Evolutionary conservation across 2,113 vertebrate genomes (phyloP).

Genomic region (Leptobrachium ailaonicum): DNA sequence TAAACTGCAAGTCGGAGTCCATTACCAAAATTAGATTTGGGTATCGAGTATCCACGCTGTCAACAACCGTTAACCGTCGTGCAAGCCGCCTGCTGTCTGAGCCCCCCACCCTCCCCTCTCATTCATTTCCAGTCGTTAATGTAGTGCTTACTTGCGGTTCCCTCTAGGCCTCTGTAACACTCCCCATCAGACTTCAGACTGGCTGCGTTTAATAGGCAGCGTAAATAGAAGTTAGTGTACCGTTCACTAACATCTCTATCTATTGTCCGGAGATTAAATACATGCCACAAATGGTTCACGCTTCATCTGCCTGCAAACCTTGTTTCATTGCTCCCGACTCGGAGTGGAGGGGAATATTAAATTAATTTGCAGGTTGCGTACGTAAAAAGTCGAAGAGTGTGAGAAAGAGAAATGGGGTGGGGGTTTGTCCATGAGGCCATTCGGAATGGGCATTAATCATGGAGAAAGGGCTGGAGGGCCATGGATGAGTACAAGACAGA

Average conservation of each 20-base stretch:
- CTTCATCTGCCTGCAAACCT: constrained; percentile 80
- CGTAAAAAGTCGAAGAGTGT: constrained; percentile 74
- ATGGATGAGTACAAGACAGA: constrained; percentile 5
- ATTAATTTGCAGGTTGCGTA: constrained; percentile 89
- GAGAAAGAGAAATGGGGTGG: constrained; percentile 29
- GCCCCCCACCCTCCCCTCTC: constrained; percentile 69
- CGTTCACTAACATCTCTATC: constrained; percentile 87
- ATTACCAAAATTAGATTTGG: constrained; percentile 67
- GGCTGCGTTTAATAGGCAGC: constrained; percentile 86
- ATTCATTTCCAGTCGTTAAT: constrained; percentile 84
- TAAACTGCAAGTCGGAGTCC: constrained; percentile 53
- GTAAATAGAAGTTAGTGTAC: constrained; percentile 89
- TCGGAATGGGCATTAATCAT: constrained; percentile 24
- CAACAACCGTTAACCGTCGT: constrained; percentile 75
- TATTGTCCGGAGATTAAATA: constrained; percentile 88
- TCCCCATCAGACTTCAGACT: constrained; percentile 83
- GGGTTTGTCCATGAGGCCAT: constrained; percentile 26
- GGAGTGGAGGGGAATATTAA: constrained; percentile 77
- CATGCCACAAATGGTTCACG: constrained; percentile 85
- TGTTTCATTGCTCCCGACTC: constrained; percentile 79
- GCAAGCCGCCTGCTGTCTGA: constrained; percentile 71
- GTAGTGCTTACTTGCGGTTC: constrained; percentile 82
- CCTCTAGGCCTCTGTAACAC: constrained; percentile 82
- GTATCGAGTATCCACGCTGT: constrained; percentile 65
- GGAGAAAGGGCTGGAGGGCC: background rate